Evolutionary conservation across 1,140 invertebrate genomes (phyloP).

Genomic region (Oryzaephilus surinamensis): DNA sequence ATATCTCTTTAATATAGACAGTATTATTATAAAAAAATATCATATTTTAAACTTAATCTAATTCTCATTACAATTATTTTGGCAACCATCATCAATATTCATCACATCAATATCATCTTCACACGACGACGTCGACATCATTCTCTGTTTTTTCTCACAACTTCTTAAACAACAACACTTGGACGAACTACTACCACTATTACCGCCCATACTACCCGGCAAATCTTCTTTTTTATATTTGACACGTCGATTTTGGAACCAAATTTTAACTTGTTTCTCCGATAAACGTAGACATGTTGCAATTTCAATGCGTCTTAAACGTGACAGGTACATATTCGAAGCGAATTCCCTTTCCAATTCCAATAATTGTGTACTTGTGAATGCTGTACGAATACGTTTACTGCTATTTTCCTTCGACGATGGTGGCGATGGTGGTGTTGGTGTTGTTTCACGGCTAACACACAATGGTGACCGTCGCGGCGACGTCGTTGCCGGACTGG

Average conservation of each 20-base stretch:
- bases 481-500: conserved; percentile 14
- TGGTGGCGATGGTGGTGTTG: conserved; percentile 42
- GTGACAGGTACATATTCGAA: conserved; percentile 81
- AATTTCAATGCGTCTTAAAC: conserved; percentile 82
- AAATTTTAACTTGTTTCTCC: conserved; percentile 93
- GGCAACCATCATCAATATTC: conserved; percentile 27
- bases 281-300: conserved; percentile 77
- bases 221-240: conserved; percentile 81
- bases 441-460: conserved; percentile 44
- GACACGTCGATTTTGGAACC: conserved; percentile 86
- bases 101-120: conserved; percentile 33
- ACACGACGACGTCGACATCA: conserved; percentile 18
- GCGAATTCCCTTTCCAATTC: conserved; percentile 87
- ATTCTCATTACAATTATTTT: conserved; percentile 3
- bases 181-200: too few species aligned
- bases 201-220: conserved; percentile 13
- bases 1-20: conserved; percentile 12
- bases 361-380: conserved; percentile 82
- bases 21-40: conserved; percentile 8
- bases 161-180: conserved; percentile 28
- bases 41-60: conserved; percentile 4
- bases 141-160: conserved; percentile 16
- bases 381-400: conserved; percentile 80
- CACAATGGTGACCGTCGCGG: conserved; percentile 13
- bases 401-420: conserved; percentile 45